Percentiles rank a stretch among this genome's conserved stretches.
phyloP scores from a whole-genome alignment of 2,113 vertebrate genomes.

The Oncorhynchus gorbuscha region DNA sequence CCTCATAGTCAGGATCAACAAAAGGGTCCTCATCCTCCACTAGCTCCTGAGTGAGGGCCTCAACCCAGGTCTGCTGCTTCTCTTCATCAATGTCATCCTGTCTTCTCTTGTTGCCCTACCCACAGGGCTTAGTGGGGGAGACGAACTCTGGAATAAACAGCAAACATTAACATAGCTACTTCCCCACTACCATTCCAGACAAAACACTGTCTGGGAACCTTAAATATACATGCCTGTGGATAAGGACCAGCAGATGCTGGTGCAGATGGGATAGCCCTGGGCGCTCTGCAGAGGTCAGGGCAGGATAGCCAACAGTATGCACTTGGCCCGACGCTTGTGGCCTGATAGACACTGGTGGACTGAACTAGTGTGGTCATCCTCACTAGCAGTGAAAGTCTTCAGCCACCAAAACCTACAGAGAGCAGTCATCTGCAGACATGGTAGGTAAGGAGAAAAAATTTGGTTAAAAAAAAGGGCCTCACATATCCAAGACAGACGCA shows the following conservation, averaged over 20 bases:
- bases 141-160: slow-evolving; percentile 66
- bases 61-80: slow-evolving; percentile 73
- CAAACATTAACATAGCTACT: neutral
- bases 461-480: neutral
- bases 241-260: slow-evolving; percentile 59
- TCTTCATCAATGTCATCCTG: slow-evolving; percentile 74
- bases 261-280: slow-evolving; percentile 66
- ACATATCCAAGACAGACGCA: no score
- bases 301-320: slow-evolving; percentile 65
- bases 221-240: slow-evolving; percentile 66
- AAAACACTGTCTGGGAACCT: neutral
- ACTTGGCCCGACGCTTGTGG: slow-evolving; percentile 60
- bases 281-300: slow-evolving; percentile 66
- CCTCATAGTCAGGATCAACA: slow-evolving; percentile 67
- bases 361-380: slow-evolving; percentile 10
- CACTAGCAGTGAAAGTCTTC: neutral
- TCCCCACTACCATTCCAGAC: no score
- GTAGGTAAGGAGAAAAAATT: neutral
- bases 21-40: slow-evolving; percentile 58
- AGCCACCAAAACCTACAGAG: slow-evolving; percentile 64
- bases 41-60: slow-evolving; percentile 66
- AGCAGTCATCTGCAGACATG: slow-evolving; percentile 49
- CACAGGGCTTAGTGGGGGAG: slow-evolving; percentile 64
- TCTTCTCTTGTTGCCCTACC: slow-evolving; percentile 80
- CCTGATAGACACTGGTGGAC: slow-evolving; percentile 46